Percentiles rank a stretch among this genome's conserved stretches.
Conservation (phyloP, 2,888 invertebrate genomes). For the Tricholauxania praeusta region DNA sequence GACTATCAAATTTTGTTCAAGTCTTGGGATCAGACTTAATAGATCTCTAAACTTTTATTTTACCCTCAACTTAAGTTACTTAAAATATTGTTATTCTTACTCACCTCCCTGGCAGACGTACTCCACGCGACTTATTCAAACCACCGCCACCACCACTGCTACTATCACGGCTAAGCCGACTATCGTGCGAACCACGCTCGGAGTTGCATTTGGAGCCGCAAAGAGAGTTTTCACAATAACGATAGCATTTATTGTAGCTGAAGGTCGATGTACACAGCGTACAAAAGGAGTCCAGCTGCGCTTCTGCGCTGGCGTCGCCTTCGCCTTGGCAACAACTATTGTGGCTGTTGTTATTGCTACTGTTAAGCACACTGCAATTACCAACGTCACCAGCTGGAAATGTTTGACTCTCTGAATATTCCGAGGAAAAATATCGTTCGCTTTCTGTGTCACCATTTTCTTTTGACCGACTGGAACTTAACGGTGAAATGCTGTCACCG, state of each 20-base stretch:
- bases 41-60: too few species aligned
- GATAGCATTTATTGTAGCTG: constrained; percentile 66
- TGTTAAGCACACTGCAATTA: too few species aligned
- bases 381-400: constrained; percentile 41
- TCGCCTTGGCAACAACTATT: constrained; percentile 38
- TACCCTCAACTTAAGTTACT: not conserved
- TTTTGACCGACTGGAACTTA: constrained; percentile 45
- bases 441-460: constrained; percentile 56
- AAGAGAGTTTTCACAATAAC: constrained; percentile 63
- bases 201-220: constrained; percentile 66
- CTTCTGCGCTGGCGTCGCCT: constrained; percentile 42
- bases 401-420: constrained; percentile 55
- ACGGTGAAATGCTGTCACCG: constrained; percentile 49
- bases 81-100: constrained; percentile 13
- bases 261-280: constrained; percentile 68
- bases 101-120: constrained; percentile 42
- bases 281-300: constrained; percentile 64
- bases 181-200: constrained; percentile 54
- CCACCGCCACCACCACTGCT: constrained; percentile 27
- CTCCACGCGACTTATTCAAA: constrained; percentile 16
- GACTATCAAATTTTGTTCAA: too few species aligned
- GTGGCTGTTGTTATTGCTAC: constrained; percentile 24
- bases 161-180: constrained; percentile 48
- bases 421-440: constrained; percentile 62
- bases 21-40: too few species aligned